Percentiles rank a stretch among this genome's conserved stretches.
Conservation (phyloP, 2,888 invertebrate genomes). For the Linyphia triangularis region DNA sequence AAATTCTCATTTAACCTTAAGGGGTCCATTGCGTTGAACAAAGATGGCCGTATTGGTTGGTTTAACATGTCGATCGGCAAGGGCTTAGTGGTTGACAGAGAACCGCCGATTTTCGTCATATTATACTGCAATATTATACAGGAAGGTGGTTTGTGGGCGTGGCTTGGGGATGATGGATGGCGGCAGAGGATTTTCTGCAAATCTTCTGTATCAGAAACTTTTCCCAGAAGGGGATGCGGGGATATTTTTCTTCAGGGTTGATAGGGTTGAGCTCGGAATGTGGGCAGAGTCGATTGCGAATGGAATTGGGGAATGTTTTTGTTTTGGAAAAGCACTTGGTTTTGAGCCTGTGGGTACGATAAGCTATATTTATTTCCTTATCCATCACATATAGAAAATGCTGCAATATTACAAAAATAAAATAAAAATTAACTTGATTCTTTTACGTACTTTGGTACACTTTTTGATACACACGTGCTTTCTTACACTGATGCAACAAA, state of each 20-base stretch:
- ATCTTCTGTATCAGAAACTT: conserved; percentile 41
- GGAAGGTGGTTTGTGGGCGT: conserved; percentile 46
- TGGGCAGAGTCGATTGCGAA: neutral
- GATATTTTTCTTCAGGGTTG: conserved; percentile 6
- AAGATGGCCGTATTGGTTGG: conserved; percentile 30
- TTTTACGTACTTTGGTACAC: no score
- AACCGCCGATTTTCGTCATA: conserved; percentile 48
- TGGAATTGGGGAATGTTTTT: neutral
- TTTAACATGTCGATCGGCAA: neutral
- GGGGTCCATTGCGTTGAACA: neutral
- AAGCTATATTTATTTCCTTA: no score
- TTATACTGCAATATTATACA: conserved; percentile 68
- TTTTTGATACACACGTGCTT: no score
- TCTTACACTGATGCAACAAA: no score
- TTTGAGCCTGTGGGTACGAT: no score
- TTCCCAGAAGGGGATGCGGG: neutral
- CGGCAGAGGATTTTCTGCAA: conserved; percentile 39
- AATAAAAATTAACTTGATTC: no score
- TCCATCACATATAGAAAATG: no score
- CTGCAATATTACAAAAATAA: no score
- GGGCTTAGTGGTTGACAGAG: conserved; percentile 55
- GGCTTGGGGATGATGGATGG: conserved; percentile 59
- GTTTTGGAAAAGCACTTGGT: no score
- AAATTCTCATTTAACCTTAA: conserved; percentile 50
- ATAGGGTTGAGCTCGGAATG: neutral